A percentile compares a stretch with the other conserved stretches of the same genome.
Evolutionary conservation across 2,113 vertebrate species (phyloP).

Genomic region (Macrotus californicus): DNA sequence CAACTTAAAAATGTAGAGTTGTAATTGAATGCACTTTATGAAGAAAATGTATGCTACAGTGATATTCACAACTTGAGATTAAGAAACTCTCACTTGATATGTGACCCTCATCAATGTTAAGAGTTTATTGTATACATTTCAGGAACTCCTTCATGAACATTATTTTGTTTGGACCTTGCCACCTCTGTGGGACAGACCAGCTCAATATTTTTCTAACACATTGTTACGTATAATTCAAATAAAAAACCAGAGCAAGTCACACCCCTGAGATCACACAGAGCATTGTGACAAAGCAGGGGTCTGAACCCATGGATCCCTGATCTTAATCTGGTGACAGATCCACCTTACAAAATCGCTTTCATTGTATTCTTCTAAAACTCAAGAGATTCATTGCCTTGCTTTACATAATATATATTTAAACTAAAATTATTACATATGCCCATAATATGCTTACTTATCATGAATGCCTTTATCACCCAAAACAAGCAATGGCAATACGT

Average conservation of each 20-base stretch:
- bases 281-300: background rate
- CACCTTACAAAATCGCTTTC: background rate
- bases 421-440: background rate
- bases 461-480: background rate
- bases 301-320: background rate
- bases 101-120: background rate
- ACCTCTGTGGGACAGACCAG: background rate
- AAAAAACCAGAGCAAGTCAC: background rate
- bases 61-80: background rate
- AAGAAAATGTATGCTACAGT: constrained; percentile 23
- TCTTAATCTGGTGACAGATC: background rate
- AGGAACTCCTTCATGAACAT: background rate
- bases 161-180: background rate
- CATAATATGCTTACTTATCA: background rate
- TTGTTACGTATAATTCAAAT: background rate
- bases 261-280: background rate
- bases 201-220: background rate
- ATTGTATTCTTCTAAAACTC: background rate
- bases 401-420: constrained; percentile 24
- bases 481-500: background rate
- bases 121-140: background rate
- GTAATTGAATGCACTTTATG: constrained; percentile 41
- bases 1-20: constrained; percentile 44
- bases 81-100: background rate
- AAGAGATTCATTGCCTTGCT: background rate